phyloP scores from a whole-genome alignment of 2,113 vertebrate species.

The Vidua macroura region DNA sequence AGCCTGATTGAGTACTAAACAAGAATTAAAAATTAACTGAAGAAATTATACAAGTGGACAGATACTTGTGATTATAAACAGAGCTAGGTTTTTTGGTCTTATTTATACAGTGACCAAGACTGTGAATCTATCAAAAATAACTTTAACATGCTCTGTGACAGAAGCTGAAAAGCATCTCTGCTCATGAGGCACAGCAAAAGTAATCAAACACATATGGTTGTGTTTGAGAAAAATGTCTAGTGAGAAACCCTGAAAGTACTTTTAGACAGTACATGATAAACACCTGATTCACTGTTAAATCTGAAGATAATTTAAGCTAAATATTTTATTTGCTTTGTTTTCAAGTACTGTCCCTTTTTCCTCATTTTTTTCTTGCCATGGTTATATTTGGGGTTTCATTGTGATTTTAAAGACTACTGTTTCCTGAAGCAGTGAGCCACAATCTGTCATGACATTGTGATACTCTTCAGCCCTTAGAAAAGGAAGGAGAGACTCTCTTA shows the following conservation, averaged over 20 bases:
- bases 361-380: background rate
- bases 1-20: background rate
- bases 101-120: background rate
- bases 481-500: background rate
- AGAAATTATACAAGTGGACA: background rate
- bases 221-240: background rate
- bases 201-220: background rate
- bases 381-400: background rate
- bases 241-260: background rate
- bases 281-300: background rate
- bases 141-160: background rate
- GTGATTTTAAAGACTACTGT: background rate
- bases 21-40: background rate
- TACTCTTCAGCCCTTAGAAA: background rate
- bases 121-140: background rate
- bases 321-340: background rate
- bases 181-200: background rate
- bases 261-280: background rate
- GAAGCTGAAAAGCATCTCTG: background rate
- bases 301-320: background rate
- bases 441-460: background rate
- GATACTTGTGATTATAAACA: background rate
- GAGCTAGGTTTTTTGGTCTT: background rate
- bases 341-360: background rate
- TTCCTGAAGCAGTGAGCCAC: background rate